Evolutionary conservation across 30 jellyfish, hydroid and myxozoan genomes (phyloP).

Genomic region (Pseudorhiza aurosa): DNA sequence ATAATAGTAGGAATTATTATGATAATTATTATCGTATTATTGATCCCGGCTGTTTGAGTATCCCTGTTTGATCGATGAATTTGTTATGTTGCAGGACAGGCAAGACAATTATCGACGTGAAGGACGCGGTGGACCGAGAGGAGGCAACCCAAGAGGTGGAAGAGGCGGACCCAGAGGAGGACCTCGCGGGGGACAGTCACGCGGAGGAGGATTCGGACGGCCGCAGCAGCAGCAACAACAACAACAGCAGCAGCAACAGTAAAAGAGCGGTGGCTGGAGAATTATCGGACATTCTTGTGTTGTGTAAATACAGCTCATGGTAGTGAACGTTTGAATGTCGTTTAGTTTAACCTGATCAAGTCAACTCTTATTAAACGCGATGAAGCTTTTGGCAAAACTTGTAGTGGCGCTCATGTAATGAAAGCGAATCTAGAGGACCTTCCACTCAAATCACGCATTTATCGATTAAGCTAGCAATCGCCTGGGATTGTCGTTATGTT

Average conservation of each 20-base stretch:
- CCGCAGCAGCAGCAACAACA: conserved; percentile 51
- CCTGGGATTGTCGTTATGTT: too few relatives aligned
- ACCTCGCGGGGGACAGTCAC: conserved; percentile 71
- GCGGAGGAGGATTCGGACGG: conserved; percentile 57
- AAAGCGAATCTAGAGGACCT: not conserved
- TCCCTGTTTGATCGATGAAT: too few relatives aligned
- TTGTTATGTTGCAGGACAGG: conserved; percentile 33
- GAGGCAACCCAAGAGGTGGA: conserved; percentile 49
- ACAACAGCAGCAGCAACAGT: conserved; percentile 22
- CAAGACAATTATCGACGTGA: conserved; percentile 61
- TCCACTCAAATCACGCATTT: not conserved
- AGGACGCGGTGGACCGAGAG: conserved; percentile 70
- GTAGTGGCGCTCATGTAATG: too few relatives aligned
- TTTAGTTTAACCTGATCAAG: not conserved
- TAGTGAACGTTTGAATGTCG: conserved; percentile 33
- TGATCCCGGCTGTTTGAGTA: too few relatives aligned
- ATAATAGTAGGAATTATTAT: too few relatives aligned
- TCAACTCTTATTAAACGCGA: conserved; percentile 27
- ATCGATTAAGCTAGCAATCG: not conserved
- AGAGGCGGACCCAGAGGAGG: conserved; percentile 80
- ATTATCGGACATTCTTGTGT: conserved; percentile 36
- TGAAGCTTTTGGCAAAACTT: conserved; percentile 74
- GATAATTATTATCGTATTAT: too few relatives aligned
- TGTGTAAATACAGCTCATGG: conserved; percentile 44
- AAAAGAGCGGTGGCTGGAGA: not conserved